phyloP scores from a whole-genome alignment of 2,113 vertebrate genomes.

The Gobio gobio region DNA sequence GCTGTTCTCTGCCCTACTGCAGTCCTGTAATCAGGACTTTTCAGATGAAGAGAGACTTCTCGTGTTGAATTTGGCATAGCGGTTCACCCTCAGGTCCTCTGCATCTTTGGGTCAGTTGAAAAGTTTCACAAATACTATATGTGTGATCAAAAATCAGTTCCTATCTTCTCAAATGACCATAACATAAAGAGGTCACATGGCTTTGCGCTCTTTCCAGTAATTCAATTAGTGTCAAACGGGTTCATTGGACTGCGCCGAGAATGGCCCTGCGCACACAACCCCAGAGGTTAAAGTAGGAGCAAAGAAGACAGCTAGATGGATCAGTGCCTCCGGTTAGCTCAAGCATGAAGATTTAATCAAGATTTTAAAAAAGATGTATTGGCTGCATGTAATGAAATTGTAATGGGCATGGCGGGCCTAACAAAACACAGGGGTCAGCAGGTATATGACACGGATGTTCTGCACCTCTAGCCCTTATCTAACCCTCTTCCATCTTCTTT shows the following conservation, averaged over 20 bases:
- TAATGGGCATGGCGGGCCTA: slow-evolving; percentile 39
- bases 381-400: slow-evolving; percentile 59
- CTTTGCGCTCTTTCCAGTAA: slow-evolving; percentile 45
- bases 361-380: slow-evolving; percentile 59
- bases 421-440: slow-evolving; percentile 36
- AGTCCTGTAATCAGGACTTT: slow-evolving; percentile 50
- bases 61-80: slow-evolving; percentile 27
- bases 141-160: slow-evolving; percentile 22
- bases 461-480: slow-evolving; percentile 22
- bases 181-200: slow-evolving; percentile 38
- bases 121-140: slow-evolving; percentile 25
- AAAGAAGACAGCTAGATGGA: slow-evolving; percentile 52
- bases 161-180: slow-evolving; percentile 2
- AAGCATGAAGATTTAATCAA: slow-evolving; percentile 59
- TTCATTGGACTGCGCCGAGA: slow-evolving; percentile 15
- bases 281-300: slow-evolving; percentile 53
- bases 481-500: slow-evolving; percentile 37
- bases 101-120: slow-evolving; percentile 17
- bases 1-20: slow-evolving; percentile 32
- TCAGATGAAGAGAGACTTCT: slow-evolving; percentile 40
- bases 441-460: slow-evolving; percentile 41
- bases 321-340: slow-evolving; percentile 51
- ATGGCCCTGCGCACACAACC: slow-evolving; percentile 5
- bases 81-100: slow-evolving; percentile 26
- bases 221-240: slow-evolving; percentile 50